Conservation (phyloP, 2,797 vertebrate species). For the Argyrosomus regius region DNA sequence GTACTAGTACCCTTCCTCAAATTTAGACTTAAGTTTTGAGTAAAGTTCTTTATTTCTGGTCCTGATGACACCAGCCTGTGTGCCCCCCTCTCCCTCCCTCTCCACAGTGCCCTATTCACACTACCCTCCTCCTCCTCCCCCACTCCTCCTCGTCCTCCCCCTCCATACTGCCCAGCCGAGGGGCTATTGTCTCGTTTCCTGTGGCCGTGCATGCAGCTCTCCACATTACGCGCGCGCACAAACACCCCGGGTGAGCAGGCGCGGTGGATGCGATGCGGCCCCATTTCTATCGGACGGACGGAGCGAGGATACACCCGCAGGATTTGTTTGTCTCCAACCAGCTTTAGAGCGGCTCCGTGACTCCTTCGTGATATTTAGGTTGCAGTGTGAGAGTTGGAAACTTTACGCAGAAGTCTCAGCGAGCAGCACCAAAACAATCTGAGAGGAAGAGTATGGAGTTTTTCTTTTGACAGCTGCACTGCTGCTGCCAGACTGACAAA, state of each 20-base stretch:
- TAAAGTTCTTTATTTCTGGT: neutral
- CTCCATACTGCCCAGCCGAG: slow-evolving; percentile 54
- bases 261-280: slow-evolving; percentile 34
- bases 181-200: slow-evolving; percentile 84
- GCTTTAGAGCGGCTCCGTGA: neutral
- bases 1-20: too few relatives aligned
- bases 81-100: slow-evolving; percentile 16
- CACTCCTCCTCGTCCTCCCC: slow-evolving; percentile 2
- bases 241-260: slow-evolving; percentile 20
- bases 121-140: neutral
- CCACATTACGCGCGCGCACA: slow-evolving; percentile 4
- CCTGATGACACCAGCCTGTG: slow-evolving; percentile 48
- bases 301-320: slow-evolving; percentile 8
- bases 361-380: neutral
- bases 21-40: neutral
- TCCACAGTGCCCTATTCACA: slow-evolving; percentile 41
- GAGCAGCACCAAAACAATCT: neutral
- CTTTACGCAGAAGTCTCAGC: neutral
- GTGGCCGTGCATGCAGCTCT: slow-evolving; percentile 51
- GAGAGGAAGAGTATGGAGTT: slow-evolving; percentile 25
- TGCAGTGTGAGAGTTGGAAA: neutral
- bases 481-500: slow-evolving; percentile 49
- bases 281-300: slow-evolving; percentile 20
- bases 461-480: slow-evolving; percentile 68
- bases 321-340: neutral